These are phyloP conservation scores for Poecilia wingei DNA, from an alignment of 2,797 vertebrate species.

Conservation along the genomic window DNA sequence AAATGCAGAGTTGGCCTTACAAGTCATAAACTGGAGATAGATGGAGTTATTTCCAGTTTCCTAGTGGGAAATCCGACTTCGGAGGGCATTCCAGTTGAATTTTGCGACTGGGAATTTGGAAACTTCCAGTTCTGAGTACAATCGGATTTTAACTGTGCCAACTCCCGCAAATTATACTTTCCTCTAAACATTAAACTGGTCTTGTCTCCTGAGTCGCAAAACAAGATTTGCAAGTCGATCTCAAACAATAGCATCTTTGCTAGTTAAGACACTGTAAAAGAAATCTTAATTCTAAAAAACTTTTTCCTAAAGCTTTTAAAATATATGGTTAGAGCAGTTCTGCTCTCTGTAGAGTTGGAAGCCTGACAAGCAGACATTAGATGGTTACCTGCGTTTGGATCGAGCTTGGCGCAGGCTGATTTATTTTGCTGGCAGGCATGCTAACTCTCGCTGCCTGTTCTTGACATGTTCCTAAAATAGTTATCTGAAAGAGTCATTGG, in stretches of 20 bases:
- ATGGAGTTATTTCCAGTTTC: no score
- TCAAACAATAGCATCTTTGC: background rate
- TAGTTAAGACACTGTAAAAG: background rate
- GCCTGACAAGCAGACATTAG: background rate
- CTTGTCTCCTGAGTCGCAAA: background rate
- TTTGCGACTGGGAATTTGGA: no score
- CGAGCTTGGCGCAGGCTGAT: background rate
- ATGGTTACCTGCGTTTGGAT: background rate
- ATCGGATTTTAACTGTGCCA: background rate
- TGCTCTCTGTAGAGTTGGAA: background rate
- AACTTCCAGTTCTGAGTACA: no score
- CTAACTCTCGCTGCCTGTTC: background rate
- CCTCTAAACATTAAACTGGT: slow-evolving; percentile 18
- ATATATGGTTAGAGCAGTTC: background rate
- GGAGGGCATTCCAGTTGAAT: no score
- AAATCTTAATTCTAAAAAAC: background rate
- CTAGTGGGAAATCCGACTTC: no score
- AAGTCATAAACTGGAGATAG: no score
- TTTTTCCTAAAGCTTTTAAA: background rate
- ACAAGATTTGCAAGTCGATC: background rate
- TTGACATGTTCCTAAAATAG: slow-evolving; percentile 2
- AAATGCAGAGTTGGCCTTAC: no score
- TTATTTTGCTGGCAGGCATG: background rate
- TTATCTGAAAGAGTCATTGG: background rate
- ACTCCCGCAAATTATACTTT: slow-evolving; percentile 20